Base-by-base conservation (phyloP, 2,797 vertebrate species). In the Channallabes apus region DNA sequence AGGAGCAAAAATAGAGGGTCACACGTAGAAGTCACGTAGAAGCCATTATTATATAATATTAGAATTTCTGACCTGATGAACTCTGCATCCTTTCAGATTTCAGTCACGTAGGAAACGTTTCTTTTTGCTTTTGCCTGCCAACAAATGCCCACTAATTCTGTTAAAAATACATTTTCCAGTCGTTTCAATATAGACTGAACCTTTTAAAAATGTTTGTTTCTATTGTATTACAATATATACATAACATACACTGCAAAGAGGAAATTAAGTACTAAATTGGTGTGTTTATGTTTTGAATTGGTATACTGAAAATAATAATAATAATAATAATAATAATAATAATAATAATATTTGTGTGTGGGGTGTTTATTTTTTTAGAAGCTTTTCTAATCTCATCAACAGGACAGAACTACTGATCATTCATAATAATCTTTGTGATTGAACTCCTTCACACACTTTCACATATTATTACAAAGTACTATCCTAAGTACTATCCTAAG, bases 161-260 rank as follows among this genome's bases (percentile, higher is more conserved):
- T 77, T 54, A 6, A 56, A 77, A 73, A 73, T 72, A n/a, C 15
- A 35, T 14, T 20, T 32, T 67, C 17, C 32, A 22, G 7, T 24
- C 2, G 20, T 71, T 72, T 46, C 41, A 46, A 15, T 46, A 72
- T 46, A 51, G 3, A 51, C 3, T 71, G 35, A 71, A 38, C 22
- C 68, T 41, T 67, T 29, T 67, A 17, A 29, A 65, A 65, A 27
- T 6, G 0, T 17, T 68, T 68, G 8, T 20, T 69, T 67, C 32
- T 32, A 67, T 29, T 18, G 64, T 67, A 41, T 7, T 41, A 41
- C 38, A 41, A 4, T 41, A 41, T 7, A 41, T 41, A 41, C 6
- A 41, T n/a, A n/a, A n/a, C n/a, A n/a, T n/a, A n/a, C n/a, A n/a
- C 88, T 87, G 88, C 67, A 41, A 18, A 80, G 59, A 82, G 9